Evolutionary conservation across 1,140 invertebrate genomes (phyloP), one percentile per base, ranked within the genome.

Genomic region (Solen grandis): DNA sequence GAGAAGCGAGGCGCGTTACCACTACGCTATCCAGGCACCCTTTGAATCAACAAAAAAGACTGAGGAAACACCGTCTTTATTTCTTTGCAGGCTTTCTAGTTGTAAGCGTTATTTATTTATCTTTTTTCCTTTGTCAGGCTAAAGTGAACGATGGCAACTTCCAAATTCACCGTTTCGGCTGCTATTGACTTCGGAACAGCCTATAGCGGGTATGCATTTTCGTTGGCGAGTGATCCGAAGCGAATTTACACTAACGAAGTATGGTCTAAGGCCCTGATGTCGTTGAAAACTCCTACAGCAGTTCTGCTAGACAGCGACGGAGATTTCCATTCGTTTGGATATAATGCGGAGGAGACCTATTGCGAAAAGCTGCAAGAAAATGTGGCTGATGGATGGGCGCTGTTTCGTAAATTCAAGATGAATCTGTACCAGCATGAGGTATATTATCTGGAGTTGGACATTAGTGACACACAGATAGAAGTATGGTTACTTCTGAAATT

Each of bases 391-490:
- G 50, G 33, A 4, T 73, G 69, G 69, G 22, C 19, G 3, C 55
- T 73, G 14, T 73, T 73, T 59, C n/a, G 46, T 10, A 27, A 38
- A 29, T 55, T 73, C 29, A 73, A 73, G 33, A 73, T 73, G 69
- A 36, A 4, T 0, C 29, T 73, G n/a, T 60, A 73, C 50, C 35
- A 59, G 0, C 2, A 57, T 8, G 25, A 35, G 54, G 69, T 73
- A 59, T 36, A 25, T 46, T 33, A 68, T n/a, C n/a, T n/a, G n/a
- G n/a, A n/a, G n/a, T n/a, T n/a, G n/a, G n/a, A n/a, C n/a, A n/a
- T n/a, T n/a, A n/a, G n/a, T n/a, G n/a, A n/a, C n/a, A n/a, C n/a
- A n/a, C n/a, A n/a, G n/a, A n/a, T n/a, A n/a, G n/a, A n/a, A n/a
- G n/a, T n/a, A n/a, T n/a, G n/a, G n/a, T n/a, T n/a, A n/a, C n/a